These are phyloP conservation scores for Cosmia trapezina DNA, from an alignment of 2,888 invertebrate genomes.

Conservation along the genomic window DNA sequence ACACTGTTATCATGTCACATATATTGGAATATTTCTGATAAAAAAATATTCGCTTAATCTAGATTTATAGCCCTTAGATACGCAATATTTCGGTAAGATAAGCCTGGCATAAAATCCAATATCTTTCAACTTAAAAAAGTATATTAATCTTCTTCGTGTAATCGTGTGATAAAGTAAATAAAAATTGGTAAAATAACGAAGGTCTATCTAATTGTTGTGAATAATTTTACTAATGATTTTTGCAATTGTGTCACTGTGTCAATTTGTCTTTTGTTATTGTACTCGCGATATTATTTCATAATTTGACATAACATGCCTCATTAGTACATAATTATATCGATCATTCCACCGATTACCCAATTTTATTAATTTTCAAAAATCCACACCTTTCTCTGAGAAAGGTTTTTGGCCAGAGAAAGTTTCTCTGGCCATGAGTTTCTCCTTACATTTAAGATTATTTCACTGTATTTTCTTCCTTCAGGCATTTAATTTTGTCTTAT, in stretches of 20 bases:
- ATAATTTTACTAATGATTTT: slow-evolving; percentile 6
- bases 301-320: background rate
- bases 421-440: background rate
- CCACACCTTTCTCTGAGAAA: background rate
- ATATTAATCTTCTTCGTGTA: slow-evolving; percentile 40
- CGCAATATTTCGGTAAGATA: slow-evolving; percentile 41
- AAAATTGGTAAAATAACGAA: slow-evolving; percentile 8
- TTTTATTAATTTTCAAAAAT: background rate
- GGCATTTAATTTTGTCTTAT: background rate
- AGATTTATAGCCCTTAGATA: slow-evolving; percentile 46
- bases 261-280: background rate
- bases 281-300: slow-evolving; percentile 22
- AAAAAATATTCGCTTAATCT: slow-evolving; percentile 42
- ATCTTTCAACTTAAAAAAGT: slow-evolving; percentile 32
- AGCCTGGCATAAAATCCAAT: slow-evolving; percentile 22
- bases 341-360: background rate
- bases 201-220: background rate
- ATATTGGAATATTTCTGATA: slow-evolving; percentile 47
- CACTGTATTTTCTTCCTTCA: background rate
- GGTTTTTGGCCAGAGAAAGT: too few species aligned
- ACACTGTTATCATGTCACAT: slow-evolving; percentile 35
- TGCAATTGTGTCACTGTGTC: background rate
- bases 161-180: slow-evolving; percentile 28
- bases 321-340: background rate
- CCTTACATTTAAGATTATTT: background rate